These are phyloP conservation scores for Tachina grossa DNA, from an alignment of 2,888 invertebrate species.

Conservation along the genomic window DNA sequence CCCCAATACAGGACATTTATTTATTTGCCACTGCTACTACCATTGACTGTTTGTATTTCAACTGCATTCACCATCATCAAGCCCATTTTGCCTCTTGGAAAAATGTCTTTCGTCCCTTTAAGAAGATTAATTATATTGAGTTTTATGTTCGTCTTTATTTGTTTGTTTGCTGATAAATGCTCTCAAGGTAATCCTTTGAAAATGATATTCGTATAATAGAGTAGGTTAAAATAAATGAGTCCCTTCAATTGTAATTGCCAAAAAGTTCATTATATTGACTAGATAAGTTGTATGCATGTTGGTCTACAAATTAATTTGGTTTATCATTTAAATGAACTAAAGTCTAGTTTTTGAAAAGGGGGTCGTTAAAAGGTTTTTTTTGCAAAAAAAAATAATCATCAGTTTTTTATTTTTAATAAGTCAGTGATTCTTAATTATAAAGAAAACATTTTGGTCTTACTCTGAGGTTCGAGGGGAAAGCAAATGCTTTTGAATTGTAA, in stretches of 20 bases:
- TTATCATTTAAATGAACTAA: too few species aligned
- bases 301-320: too few species aligned
- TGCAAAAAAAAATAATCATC: too few species aligned
- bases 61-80: background rate
- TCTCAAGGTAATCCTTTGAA: constrained; percentile 50
- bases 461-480: too few species aligned
- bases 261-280: background rate
- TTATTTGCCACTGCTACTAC: background rate
- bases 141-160: too few species aligned
- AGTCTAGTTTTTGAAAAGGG: too few species aligned
- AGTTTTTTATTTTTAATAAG: too few species aligned
- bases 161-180: constrained; percentile 44
- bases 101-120: constrained; percentile 6
- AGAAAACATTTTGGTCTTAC: too few species aligned
- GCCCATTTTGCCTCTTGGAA: background rate
- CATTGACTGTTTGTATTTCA: background rate
- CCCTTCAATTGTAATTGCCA: background rate
- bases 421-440: too few species aligned
- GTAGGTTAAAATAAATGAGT: background rate
- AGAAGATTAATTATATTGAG: constrained; percentile 64
- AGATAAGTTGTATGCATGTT: background rate
- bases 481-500: too few species aligned
- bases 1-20: background rate
- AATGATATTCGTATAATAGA: constrained; percentile 31
- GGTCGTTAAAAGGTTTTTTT: too few species aligned